Evolutionary conservation across 1,140 invertebrate genomes (phyloP), one percentile per base, ranked within the genome.

Genomic region (Berghia stephanieae): DNA sequence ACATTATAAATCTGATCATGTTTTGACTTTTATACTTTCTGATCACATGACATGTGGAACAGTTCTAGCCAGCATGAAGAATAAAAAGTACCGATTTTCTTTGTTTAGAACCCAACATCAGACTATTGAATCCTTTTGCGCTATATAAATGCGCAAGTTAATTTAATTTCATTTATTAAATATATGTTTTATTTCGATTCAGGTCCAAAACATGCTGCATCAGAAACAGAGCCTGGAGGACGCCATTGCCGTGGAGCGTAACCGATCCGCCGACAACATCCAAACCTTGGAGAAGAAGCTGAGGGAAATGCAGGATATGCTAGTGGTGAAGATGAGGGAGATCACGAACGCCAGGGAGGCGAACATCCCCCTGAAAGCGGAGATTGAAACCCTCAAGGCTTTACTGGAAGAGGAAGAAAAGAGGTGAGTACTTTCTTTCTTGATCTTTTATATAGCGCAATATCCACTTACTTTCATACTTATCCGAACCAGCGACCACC

Each of bases 351-450:
- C 79, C n/a, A 44, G 81, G 6, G 85, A 86, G 63, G 57, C 78
- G 8, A 79, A 81, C 36, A 57, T 85, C 6, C 84, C 84, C 38
- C 80, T 87, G 6, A 86, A 86, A 66, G 75, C 83, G 18, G 86
- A 87, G 76, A 86, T 87, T 52, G 84, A 86, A 46, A 70, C 82
- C 24, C 55, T 86, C 16, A 83, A 83, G 63, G 79, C 75, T 38
- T 55, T 86, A 31, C 60, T 87, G 49, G 83, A 86, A 52, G 84
- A 86, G 40, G 86, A 87, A 72, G 85, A 87, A 74, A 81, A 72
- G 52, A 85, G 83, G 85, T 86, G n/a, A 63, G 27, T 34, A 6
- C n/a, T n/a, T n/a, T n/a, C n/a, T n/a, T n/a, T n/a, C n/a, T n/a
- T n/a, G n/a, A n/a, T n/a, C n/a, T n/a, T n/a, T n/a, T n/a, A n/a